These are phyloP conservation scores for Acinonyx jubatus DNA, from an alignment of 2,113 vertebrate genomes.

Conservation along the genomic window DNA sequence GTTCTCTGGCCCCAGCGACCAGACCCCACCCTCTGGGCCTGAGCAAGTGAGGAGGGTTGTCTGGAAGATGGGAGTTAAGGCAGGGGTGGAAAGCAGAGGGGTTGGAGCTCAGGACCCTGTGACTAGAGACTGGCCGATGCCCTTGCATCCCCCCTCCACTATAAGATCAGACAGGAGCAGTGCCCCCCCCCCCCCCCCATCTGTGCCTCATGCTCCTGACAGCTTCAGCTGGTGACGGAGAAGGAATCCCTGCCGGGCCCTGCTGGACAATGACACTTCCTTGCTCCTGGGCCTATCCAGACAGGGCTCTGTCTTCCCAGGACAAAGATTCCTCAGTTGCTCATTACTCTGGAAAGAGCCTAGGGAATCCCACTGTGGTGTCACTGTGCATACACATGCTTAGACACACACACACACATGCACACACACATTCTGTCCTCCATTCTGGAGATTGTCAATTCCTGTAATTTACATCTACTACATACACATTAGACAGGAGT, in stretches of 20 bases:
- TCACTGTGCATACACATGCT: fast-evolving
- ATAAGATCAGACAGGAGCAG: neutral
- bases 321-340: neutral
- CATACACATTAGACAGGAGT: neutral
- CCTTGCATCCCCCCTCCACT: neutral
- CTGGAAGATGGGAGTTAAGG: neutral
- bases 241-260: neutral
- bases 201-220: neutral
- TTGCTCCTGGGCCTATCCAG: neutral
- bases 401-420: no score
- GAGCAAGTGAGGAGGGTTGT: neutral
- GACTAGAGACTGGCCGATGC: neutral
- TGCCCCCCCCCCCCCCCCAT: no score
- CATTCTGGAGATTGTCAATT: neutral
- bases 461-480: neutral
- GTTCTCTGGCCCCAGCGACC: neutral
- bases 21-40: slow-evolving; percentile 39
- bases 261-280: neutral
- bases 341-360: neutral
- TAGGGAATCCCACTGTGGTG: neutral
- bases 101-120: neutral
- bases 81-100: neutral
- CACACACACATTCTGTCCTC: neutral
- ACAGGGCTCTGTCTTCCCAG: neutral
- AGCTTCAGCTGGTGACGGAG: neutral